Percentiles rank a stretch among this genome's conserved stretches.
These are phyloP conservation scores for Pterostichus niger DNA, from an alignment of 2,888 invertebrate genomes.

Conservation along the genomic window DNA sequence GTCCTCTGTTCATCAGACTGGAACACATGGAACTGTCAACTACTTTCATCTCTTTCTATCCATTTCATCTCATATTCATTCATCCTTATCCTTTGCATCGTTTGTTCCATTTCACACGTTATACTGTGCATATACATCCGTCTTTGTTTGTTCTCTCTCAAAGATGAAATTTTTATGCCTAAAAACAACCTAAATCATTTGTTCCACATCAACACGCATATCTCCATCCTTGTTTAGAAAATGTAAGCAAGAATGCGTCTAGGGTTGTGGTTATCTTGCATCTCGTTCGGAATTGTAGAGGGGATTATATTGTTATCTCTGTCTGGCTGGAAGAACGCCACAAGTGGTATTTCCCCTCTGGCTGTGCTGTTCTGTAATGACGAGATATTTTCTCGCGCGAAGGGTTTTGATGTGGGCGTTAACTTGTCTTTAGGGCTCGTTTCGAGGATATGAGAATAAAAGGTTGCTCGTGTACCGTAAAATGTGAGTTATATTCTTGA, in stretches of 20 bases:
- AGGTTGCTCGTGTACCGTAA: conserved; percentile 31
- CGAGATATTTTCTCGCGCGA: conserved; percentile 27
- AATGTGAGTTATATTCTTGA: neutral
- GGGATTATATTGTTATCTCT: neutral
- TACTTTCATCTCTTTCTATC: conserved; percentile 6
- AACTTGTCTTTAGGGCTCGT: conserved; percentile 52
- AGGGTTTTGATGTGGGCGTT: conserved; percentile 39
- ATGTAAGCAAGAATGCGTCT: neutral
- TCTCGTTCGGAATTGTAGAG: neutral
- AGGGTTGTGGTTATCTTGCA: conserved; percentile 8
- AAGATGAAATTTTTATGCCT: conserved; percentile 40
- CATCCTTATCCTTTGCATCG: conserved; percentile 10
- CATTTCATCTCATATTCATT: neutral
- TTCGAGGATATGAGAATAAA: conserved; percentile 26
- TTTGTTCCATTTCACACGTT: conserved; percentile 28
- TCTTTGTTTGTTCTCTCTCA: conserved; percentile 17
- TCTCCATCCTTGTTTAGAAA: conserved; percentile 15
- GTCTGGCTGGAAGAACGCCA: conserved; percentile 2
- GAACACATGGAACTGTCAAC: conserved; percentile 52
- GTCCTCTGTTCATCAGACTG: conserved; percentile 26
- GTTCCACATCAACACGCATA: conserved; percentile 41
- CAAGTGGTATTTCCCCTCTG: conserved; percentile 32
- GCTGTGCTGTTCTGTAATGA: neutral
- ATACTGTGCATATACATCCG: neutral
- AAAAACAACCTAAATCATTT: conserved; percentile 46